Conservation (phyloP, 2,113 vertebrate species). For the Odobenus rosmarus region DNA sequence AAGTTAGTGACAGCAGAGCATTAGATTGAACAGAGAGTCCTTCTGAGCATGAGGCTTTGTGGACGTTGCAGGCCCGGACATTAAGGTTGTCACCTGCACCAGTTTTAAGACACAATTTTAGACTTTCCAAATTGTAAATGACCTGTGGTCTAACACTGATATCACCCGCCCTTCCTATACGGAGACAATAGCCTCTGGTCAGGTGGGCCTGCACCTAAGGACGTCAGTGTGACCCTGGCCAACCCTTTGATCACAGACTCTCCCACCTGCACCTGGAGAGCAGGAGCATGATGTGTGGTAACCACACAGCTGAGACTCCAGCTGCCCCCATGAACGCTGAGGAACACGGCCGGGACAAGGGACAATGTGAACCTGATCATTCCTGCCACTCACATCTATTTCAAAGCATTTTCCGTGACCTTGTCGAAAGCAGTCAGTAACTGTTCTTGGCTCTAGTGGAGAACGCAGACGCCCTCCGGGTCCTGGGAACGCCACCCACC, state of each 20-base stretch:
- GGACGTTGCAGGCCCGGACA: rapidly evolving
- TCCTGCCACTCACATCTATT: background rate
- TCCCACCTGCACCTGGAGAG: background rate
- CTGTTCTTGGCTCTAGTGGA: background rate
- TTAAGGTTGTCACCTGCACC: background rate
- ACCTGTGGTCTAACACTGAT: background rate
- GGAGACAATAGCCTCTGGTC: rapidly evolving
- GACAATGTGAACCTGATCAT: background rate
- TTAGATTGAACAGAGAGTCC: background rate
- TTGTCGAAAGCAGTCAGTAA: background rate
- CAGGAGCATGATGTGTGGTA: rapidly evolving
- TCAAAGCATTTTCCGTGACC: background rate
- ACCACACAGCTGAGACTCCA: background rate
- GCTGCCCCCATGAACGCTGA: background rate
- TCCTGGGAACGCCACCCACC: background rate
- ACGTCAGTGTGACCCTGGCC: background rate
- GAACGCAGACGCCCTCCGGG: background rate
- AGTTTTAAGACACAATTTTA: background rate
- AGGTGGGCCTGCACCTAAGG: background rate
- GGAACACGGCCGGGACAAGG: rapidly evolving
- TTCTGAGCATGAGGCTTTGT: rapidly evolving
- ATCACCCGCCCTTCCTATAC: background rate
- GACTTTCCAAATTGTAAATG: background rate
- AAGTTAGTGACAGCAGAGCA: background rate
- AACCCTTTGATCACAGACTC: background rate